Evolutionary conservation across 2,797 vertebrate species (phyloP), one percentile per base, ranked within the genome.

Genomic region (Esox lucius): DNA sequence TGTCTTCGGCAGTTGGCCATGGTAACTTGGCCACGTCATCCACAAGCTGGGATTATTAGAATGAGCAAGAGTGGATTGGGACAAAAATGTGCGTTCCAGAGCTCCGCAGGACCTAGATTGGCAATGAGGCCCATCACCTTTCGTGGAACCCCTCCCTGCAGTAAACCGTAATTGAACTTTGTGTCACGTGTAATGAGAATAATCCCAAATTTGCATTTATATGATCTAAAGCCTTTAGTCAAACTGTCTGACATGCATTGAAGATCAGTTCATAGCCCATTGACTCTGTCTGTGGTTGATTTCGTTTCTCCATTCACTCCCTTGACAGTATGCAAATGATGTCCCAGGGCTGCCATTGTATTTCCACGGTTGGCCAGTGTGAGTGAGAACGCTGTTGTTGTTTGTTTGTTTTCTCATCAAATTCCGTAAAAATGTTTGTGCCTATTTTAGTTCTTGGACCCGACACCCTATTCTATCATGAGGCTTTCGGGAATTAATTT

Each of bases 251-350:
- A 85, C 87, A 87, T 90, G 83, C 87, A 86, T 78, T 83, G 86
- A 87, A 75, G 82, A 89, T 65, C 88, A 75, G 88, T 85, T 90
- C 88, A 90, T 90, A 89, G 84, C 80, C 83, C 90, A 91, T 91
- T 90, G 87, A 85, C 81, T 84, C 87, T 83, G 83, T 87, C 83
- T 87, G 81, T 86, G 83, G 71, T 75, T 86, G 81, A 86, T 89
- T 85, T 83, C 75, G 86, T 89, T 89, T 86, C 86, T 88, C 90
- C 81, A 80, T 87, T 85, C 84, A 87, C 82, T 72, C 84, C 75
- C 85, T 87, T 75, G 73, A 87, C 82, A 84, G 81, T 87, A 91
- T 87, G 88, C 86, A 88, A 87, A 90, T 87, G 84, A 88, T 86
- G 81, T 87, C 91, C 89, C 83, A 84, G 84, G 88, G 86, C 87